These are phyloP conservation scores for Mycetomoellerius zeteki DNA, from an alignment of 1,140 invertebrate species.

Conservation along the genomic window DNA sequence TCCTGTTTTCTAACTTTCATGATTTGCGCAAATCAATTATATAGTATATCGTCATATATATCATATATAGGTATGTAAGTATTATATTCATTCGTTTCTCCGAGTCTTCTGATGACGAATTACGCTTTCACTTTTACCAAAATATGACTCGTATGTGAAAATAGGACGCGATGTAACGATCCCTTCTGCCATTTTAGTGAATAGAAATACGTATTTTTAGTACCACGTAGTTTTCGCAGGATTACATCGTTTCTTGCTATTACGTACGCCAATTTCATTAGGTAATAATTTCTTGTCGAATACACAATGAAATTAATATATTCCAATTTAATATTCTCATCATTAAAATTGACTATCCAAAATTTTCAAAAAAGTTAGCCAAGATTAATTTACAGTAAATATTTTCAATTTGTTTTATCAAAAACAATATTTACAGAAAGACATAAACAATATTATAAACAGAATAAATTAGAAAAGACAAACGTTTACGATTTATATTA, in stretches of 20 bases:
- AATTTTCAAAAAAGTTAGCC: neutral
- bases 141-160: constrained; percentile 43
- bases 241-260: constrained; percentile 12
- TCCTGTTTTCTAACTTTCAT: constrained; percentile 32
- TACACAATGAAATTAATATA: neutral
- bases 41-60: neutral
- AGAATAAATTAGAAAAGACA: neutral
- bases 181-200: neutral
- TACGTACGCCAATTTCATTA: neutral
- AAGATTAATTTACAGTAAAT: neutral
- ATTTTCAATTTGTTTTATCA: neutral
- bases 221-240: constrained; percentile 25
- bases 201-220: neutral
- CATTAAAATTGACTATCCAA: neutral
- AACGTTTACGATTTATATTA: neutral
- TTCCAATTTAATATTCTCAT: neutral
- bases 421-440: neutral
- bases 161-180: neutral
- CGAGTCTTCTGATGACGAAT: neutral
- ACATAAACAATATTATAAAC: neutral
- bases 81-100: constrained; percentile 22
- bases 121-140: constrained; percentile 71
- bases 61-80: neutral
- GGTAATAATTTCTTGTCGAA: neutral
- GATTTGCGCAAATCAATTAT: constrained; percentile 18